phyloP scores from a whole-genome alignment of 2,113 vertebrate genomes.

The Propithecus coquereli region DNA sequence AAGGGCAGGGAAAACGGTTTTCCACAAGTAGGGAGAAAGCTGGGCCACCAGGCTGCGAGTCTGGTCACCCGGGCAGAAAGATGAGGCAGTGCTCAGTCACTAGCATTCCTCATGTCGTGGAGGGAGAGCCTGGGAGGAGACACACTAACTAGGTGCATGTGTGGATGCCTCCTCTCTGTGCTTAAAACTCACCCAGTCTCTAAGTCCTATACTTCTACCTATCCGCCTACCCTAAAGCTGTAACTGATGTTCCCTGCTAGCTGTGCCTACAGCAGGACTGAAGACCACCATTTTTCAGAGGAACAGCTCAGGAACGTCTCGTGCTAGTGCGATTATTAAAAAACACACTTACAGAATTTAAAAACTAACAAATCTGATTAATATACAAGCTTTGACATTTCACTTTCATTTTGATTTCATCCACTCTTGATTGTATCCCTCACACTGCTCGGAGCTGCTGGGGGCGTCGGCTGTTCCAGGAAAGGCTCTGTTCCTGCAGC shows the following conservation, averaged over 20 bases:
- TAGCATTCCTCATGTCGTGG: neutral
- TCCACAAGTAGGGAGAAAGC: neutral
- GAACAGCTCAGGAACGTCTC: neutral
- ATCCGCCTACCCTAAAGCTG: neutral
- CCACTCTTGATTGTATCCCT: neutral
- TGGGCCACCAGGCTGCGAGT: neutral
- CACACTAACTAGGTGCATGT: neutral
- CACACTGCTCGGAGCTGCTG: no score
- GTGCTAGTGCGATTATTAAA: neutral
- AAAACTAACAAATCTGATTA: neutral
- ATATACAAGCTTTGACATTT: neutral
- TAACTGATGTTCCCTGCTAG: neutral
- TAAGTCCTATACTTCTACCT: neutral
- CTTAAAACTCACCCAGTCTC: no score
- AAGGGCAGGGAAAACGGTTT: neutral
- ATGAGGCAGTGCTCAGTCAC: neutral
- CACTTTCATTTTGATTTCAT: no score
- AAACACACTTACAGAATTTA: neutral
- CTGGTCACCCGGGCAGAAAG: neutral
- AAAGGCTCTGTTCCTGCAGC: neutral
- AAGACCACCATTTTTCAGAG: neutral
- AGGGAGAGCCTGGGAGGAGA: neutral
- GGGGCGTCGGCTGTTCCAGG: rapidly evolving
- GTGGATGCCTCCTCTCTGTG: neutral
- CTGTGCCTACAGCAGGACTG: neutral